Percentiles rank a stretch among this genome's conserved stretches.
phyloP scores from a whole-genome alignment of 2,797 vertebrate genomes.

The Pygocentrus nattereri region DNA sequence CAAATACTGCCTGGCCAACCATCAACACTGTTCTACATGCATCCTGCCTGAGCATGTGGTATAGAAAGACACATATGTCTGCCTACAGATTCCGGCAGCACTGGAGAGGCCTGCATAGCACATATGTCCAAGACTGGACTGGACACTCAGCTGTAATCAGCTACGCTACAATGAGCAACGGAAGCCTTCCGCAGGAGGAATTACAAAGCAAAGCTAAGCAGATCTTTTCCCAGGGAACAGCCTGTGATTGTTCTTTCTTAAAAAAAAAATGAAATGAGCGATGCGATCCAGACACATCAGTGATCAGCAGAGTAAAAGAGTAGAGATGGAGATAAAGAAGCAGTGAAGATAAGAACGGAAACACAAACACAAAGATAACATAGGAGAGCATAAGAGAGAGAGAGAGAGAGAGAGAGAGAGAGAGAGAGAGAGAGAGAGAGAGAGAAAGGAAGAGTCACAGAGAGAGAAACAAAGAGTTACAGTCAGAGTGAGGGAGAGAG shows the following conservation, averaged over 20 bases:
- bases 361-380: too few species aligned
- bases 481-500: background rate
- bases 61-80: background rate
- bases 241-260: background rate
- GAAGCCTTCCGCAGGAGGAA: slow-evolving; percentile 12
- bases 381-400: too few species aligned
- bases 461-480: background rate
- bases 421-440: background rate
- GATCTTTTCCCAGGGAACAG: background rate
- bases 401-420: background rate
- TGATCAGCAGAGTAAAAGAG: background rate
- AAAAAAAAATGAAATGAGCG: background rate
- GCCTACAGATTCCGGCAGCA: slow-evolving; percentile 5
- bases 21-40: slow-evolving; percentile 13
- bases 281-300: background rate
- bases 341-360: background rate
- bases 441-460: too few species aligned
- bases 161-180: background rate
- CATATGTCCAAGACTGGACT: slow-evolving; percentile 1
- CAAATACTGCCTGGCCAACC: slow-evolving; percentile 36
- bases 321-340: too few species aligned
- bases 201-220: slow-evolving; percentile 7
- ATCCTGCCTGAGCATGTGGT: background rate
- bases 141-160: slow-evolving; percentile 11
- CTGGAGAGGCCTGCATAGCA: slow-evolving; percentile 12